phyloP scores from a whole-genome alignment of 92 coral and sea anemone species.

The Micromussa lordhowensis region DNA sequence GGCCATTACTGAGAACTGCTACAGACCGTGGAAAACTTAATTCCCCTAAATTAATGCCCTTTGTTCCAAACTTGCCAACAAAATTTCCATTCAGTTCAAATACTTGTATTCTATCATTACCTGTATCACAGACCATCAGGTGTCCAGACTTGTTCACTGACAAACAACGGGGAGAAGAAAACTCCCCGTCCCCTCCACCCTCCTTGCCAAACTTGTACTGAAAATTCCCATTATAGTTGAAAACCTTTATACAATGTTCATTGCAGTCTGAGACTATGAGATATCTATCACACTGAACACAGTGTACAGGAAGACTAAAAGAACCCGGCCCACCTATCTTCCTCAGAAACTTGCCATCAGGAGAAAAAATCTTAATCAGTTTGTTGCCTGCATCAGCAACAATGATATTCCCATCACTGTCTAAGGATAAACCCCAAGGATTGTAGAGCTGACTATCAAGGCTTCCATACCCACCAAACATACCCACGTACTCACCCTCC shows the following conservation, averaged over 20 bases:
- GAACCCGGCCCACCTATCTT: no score
- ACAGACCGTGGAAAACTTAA: neutral
- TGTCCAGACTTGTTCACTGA: neutral
- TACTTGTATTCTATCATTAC: conserved; percentile 9
- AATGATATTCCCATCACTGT: conserved; percentile 28
- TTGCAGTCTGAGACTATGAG: no score
- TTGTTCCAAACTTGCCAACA: conserved; percentile 23
- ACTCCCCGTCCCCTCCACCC: conserved; percentile 21
- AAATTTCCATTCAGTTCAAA: conserved; percentile 20
- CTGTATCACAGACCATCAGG: conserved; percentile 14
- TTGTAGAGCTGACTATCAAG: conserved; percentile 15
- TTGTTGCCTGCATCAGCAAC: conserved; percentile 40
- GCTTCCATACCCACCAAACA: conserved; percentile 37
- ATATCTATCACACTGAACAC: no score
- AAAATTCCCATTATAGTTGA: no score
- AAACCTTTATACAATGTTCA: no score
- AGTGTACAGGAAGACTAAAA: no score
- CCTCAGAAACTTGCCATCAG: no score
- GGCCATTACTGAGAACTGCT: neutral
- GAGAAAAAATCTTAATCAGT: no score
- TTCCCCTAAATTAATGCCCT: conserved; percentile 73
- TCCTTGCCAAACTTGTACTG: conserved; percentile 3
- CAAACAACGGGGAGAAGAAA: neutral
- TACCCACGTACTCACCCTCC: conserved; percentile 18
- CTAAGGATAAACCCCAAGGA: conserved; percentile 32